A percentile compares a stretch with the other conserved stretches of the same genome.
Conservation (phyloP, 2,888 invertebrate species). For the Lymantria monacha region DNA sequence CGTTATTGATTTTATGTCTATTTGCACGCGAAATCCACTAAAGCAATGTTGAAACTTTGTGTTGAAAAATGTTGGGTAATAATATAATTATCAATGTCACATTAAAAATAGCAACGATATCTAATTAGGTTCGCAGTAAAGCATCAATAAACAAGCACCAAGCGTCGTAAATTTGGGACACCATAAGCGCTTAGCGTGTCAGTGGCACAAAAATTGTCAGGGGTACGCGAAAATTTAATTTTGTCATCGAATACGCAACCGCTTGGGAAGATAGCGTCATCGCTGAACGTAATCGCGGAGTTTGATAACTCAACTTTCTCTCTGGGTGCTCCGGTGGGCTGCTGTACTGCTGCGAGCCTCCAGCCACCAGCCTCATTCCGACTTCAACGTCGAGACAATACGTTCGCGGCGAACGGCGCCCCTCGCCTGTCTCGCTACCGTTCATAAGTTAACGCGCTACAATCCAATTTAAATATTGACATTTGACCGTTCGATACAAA, state of each 20-base stretch:
- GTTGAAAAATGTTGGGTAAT: neutral
- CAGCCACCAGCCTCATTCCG: slow-evolving; percentile 62
- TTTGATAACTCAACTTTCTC: slow-evolving; percentile 81
- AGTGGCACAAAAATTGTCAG: slow-evolving; percentile 63
- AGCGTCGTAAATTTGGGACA: slow-evolving; percentile 54
- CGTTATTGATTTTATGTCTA: too few species aligned
- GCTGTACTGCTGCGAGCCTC: slow-evolving; percentile 39
- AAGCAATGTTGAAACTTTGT: too few species aligned
- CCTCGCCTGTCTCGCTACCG: slow-evolving; percentile 42
- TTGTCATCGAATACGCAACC: slow-evolving; percentile 79
- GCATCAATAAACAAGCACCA: slow-evolving; percentile 43
- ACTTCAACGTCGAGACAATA: slow-evolving; percentile 57
- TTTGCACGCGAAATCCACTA: too few species aligned
- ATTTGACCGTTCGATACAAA: slow-evolving; percentile 39
- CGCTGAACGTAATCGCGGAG: slow-evolving; percentile 75
- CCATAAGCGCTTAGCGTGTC: slow-evolving; percentile 65
- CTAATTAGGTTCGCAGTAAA: neutral
- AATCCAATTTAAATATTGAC: slow-evolving; percentile 32
- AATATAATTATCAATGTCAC: neutral
- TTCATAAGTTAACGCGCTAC: slow-evolving; percentile 40
- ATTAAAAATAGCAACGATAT: neutral
- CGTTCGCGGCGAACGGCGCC: slow-evolving; percentile 65
- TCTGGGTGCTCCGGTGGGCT: slow-evolving; percentile 45
- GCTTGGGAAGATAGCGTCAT: slow-evolving; percentile 72
- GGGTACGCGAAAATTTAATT: slow-evolving; percentile 67